These are phyloP conservation scores for Mormyrus iriodes DNA, from an alignment of 2,113 vertebrate genomes.

Conservation along the genomic window DNA sequence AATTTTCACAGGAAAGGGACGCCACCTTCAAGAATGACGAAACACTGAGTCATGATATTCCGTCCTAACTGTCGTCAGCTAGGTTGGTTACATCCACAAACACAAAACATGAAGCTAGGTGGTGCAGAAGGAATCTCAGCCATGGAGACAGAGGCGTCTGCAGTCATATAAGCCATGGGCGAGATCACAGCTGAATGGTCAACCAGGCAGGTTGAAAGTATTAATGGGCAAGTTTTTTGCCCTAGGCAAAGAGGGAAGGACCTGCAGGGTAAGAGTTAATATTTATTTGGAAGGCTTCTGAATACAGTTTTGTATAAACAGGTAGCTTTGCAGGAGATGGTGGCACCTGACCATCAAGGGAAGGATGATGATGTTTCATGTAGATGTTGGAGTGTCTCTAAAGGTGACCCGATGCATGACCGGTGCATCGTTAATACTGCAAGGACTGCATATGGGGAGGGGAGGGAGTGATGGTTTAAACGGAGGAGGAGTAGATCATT, in stretches of 20 bases:
- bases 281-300: conserved; percentile 20
- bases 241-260: neutral
- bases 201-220: neutral
- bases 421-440: neutral
- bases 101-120: neutral
- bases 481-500: neutral
- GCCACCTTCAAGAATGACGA: neutral
- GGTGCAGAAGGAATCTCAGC: neutral
- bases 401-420: neutral
- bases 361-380: neutral
- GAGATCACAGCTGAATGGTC: neutral
- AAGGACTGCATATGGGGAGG: neutral
- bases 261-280: neutral
- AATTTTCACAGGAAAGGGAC: neutral
- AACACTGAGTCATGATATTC: neutral
- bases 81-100: neutral
- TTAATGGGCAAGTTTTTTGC: neutral
- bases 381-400: neutral
- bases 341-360: neutral
- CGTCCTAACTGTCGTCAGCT: neutral
- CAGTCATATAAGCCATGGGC: neutral
- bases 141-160: neutral
- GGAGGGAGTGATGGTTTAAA: neutral
- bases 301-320: conserved; percentile 16
- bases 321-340: neutral